phyloP scores from a whole-genome alignment of 2,113 vertebrate genomes.

The Phylloscopus whistleri region DNA sequence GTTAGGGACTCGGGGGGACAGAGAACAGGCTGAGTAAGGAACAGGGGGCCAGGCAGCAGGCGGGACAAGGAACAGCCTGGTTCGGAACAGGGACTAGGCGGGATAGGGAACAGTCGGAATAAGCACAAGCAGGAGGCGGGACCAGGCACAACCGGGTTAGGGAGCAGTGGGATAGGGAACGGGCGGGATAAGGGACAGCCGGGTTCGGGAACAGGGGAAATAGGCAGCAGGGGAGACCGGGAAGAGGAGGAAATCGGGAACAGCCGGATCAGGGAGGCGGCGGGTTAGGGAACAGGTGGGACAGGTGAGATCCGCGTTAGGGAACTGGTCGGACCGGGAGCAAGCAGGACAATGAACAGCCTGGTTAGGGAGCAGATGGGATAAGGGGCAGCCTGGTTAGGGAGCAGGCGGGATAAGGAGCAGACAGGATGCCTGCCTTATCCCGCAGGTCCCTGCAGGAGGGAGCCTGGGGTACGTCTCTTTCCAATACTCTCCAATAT shows the following conservation, averaged over 20 bases:
- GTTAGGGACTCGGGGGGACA: rapidly evolving
- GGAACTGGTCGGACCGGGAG: neutral
- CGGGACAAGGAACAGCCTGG: too few species aligned
- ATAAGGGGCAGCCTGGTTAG: neutral
- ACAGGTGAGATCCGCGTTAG: neutral
- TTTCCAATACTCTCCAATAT: neutral
- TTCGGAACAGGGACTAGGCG: too few species aligned
- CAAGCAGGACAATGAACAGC: too few species aligned
- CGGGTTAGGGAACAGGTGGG: neutral
- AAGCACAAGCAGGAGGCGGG: neutral
- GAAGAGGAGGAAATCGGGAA: neutral
- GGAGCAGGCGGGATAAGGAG: too few species aligned
- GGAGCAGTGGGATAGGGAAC: too few species aligned
- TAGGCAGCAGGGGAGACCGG: neutral
- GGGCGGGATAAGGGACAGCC: neutral
- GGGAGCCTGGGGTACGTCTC: neutral
- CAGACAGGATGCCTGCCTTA: neutral
- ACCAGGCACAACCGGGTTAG: neutral
- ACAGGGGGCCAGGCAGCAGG: neutral
- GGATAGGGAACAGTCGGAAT: neutral
- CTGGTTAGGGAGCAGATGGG: too few species aligned
- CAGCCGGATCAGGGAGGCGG: neutral
- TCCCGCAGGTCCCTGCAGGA: neutral
- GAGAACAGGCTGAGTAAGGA: neutral
- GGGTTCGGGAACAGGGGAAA: neutral